Conservation (phyloP, 35 echinoderm and acorn worm species). For the Apostichopus parvimensis region DNA sequence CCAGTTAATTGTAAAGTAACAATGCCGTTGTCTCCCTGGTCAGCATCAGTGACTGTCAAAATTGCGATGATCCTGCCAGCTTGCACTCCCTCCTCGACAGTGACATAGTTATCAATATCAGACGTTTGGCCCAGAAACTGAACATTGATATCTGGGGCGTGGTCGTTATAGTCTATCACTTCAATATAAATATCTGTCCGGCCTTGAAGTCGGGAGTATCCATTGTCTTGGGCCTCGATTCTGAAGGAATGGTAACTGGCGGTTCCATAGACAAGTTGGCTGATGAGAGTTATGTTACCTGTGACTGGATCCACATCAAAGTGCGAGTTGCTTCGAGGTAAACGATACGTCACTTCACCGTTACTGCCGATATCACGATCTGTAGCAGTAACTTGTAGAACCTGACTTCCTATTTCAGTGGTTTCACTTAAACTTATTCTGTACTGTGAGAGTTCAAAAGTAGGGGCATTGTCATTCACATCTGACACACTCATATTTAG, state of each 20-base stretch:
- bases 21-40: constrained; percentile 75
- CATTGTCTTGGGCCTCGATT: constrained; percentile 79
- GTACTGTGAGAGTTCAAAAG: constrained; percentile 76
- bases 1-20: constrained; percentile 54
- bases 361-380: constrained; percentile 79
- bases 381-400: constrained; percentile 81
- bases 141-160: constrained; percentile 72
- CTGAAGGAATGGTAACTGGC: constrained; percentile 60
- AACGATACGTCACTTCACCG: constrained; percentile 79
- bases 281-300: constrained; percentile 60
- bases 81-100: constrained; percentile 59
- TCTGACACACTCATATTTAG: constrained; percentile 79
- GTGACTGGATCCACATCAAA: constrained; percentile 82
- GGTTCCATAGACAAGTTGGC: constrained; percentile 60
- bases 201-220: constrained; percentile 58
- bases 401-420: constrained; percentile 52
- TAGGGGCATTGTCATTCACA: constrained; percentile 88
- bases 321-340: constrained; percentile 51
- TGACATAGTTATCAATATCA: constrained; percentile 51
- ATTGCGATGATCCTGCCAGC: constrained; percentile 51
- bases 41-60: constrained; percentile 78
- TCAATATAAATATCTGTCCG: constrained; percentile 70
- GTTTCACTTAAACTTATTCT: constrained; percentile 83
- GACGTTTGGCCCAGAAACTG: not conserved
- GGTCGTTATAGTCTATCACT: constrained; percentile 90